Base-by-base conservation (phyloP, 1,140 invertebrate genomes). In the Phocides pigmalion region DNA sequence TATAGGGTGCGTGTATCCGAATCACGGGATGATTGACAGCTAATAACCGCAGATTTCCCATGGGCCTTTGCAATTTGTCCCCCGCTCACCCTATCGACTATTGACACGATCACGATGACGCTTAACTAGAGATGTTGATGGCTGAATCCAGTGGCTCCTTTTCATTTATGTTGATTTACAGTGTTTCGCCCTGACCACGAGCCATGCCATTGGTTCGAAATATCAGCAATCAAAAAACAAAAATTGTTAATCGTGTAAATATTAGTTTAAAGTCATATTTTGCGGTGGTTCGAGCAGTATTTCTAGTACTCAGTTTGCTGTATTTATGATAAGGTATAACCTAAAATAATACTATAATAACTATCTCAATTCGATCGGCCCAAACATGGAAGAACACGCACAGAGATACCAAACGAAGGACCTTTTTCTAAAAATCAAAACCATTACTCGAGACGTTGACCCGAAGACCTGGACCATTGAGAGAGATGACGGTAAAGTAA, bases 11-110 rank as follows among this genome's bases (percentile, higher is more conserved):
- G 66, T 44, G 35, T 66, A 54, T 41, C 51, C 51, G 51, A 41
- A 54, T 42, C 51, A 14, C 20, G 54, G 63, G 47, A 63, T 76
- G 79, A 79, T 75, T 81, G 79, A 81, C 79, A 81, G 79, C 58
- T 81, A 81, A 81, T 81, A 81, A 81, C 70, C 59, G 59, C 39
- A 76, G 74, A 81, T 81, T 81, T 81, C 79, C 79, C 79, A 49
- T 50, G 79, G 69, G 79, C 39, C 25, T 17, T 12, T 11, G 49
- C 73, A 76, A 74, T 76, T 79, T 79, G 76, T 72, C 70, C 64
- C 67, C 63, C 37, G 54, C 63, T 17, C 62, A 50, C 56, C 47
- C 51, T 54, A 53, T 28, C 25, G 4, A 28, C 25, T n/a, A n/a
- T 50, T 14, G 49, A 37, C 49, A 51, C 12, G 28, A 51, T 35